Percentiles rank a stretch among this genome's conserved stretches.
These are phyloP conservation scores for Ormyrus labotus DNA, from an alignment of 2,888 invertebrate species.

Conservation along the genomic window DNA sequence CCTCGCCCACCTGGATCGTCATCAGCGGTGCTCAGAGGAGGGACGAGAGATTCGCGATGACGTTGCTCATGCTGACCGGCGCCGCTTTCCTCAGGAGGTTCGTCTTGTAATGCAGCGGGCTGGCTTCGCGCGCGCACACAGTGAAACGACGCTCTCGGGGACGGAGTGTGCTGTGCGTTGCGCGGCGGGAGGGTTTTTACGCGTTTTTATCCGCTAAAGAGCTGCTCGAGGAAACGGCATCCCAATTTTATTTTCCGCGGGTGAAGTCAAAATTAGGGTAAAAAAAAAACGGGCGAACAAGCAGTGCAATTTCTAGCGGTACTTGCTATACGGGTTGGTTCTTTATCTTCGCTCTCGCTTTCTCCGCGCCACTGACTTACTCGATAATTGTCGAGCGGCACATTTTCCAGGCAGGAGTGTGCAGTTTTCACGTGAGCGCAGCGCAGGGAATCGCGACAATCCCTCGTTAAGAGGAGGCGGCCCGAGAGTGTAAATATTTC, in stretches of 20 bases:
- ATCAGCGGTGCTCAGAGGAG: conserved; percentile 1
- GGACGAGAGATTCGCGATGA: neutral
- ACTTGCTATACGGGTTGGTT: too few relatives aligned
- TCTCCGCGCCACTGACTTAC: too few relatives aligned
- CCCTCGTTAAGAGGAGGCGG: conserved; percentile 26
- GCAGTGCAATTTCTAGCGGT: too few relatives aligned
- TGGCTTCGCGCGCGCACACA: neutral
- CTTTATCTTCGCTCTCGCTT: too few relatives aligned
- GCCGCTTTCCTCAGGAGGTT: neutral
- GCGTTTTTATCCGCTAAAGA: too few relatives aligned
- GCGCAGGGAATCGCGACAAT: conserved; percentile 18
- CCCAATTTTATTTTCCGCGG: too few relatives aligned
- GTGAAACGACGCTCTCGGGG: neutral
- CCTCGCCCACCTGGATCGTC: conserved; percentile 68
- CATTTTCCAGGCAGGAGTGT: neutral
- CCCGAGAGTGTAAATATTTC: conserved; percentile 40
- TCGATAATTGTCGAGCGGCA: too few relatives aligned
- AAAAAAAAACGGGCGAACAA: too few relatives aligned
- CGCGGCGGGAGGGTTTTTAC: too few relatives aligned
- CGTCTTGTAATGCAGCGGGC: neutral
- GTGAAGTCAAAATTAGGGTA: too few relatives aligned
- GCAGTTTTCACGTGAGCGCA: neutral
- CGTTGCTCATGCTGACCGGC: neutral
- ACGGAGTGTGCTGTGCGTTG: too few relatives aligned
- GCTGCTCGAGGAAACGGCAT: too few relatives aligned